A percentile compares a stretch with the other conserved stretches of the same genome.
Conservation (phyloP, 2,113 vertebrate species). For the Atrichornis clamosus region DNA sequence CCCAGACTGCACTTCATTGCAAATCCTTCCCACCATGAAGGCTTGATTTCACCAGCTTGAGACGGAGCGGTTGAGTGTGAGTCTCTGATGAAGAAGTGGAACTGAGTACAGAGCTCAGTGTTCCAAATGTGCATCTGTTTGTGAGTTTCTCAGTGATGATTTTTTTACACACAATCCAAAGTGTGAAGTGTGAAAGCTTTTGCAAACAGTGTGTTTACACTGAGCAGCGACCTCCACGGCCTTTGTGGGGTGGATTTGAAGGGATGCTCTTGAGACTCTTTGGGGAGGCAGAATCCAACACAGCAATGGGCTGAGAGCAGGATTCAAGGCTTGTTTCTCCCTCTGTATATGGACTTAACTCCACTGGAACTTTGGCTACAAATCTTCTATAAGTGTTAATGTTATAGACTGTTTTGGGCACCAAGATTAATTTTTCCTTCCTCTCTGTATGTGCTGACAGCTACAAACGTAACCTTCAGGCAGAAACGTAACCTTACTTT, state of each 20-base stretch:
- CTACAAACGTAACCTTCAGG: not conserved
- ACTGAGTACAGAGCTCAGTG: not conserved
- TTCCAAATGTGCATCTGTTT: not conserved
- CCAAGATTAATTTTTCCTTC: not conserved
- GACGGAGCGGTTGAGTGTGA: not conserved
- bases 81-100: not conserved
- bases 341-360: not conserved
- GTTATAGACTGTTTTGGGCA: not conserved
- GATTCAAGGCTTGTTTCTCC: not conserved
- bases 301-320: not conserved
- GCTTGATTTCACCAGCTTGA: not conserved
- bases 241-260: not conserved
- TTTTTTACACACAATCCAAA: not conserved
- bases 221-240: rapidly evolving
- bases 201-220: not conserved
- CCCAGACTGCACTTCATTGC: not conserved
- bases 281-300: not conserved
- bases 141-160: not conserved
- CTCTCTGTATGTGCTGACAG: not conserved
- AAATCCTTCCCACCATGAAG: not conserved
- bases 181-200: not conserved
- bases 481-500: not conserved
- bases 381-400: not conserved
- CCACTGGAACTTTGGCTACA: not conserved
- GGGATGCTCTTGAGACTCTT: not conserved